Base-by-base conservation (phyloP, 2,888 invertebrate species). In the Trissolcus brochymenae region DNA sequence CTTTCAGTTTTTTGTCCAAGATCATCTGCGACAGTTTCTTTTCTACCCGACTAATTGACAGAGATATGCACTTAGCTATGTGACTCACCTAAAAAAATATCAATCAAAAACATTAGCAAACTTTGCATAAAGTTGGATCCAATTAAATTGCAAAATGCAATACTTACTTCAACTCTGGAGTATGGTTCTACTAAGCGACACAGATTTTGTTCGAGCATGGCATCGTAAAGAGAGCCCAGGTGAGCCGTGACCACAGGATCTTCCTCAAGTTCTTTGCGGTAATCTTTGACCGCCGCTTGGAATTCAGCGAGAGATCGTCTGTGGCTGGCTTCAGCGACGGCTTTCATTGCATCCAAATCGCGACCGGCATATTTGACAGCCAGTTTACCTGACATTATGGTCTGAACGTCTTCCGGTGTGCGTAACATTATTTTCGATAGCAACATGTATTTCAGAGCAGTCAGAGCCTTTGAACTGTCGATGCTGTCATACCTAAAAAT, bases 1-100 rank as follows among this genome's bases (percentile, higher is more conserved):
- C 98, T 90, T 95, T 93, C 83, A 99, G 94, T 90, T 99, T 99
- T 87, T 97, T 97, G 90, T 99, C 99, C 89, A 99, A 91, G 88
- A 99, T 99, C 99, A 99, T 99, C 90, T 99, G 99, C 59, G 99
- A 99, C 73, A 99, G 91, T 90, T 99, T 99, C 91, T 98, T 98
- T 90, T 99, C 99, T 62, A 99, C 99, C 91, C 95, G 93, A 55
- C 94, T 91, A 92, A 96, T 94, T 11, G 96, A 95, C 77, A 98
- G 91, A 84, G 96, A 95, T 90, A 98, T 98, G 84, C 95, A 93
- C 82, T 94, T 94, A 25, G 98, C 96, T 82, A 98, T 95, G 90
- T 97, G 97, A 79, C 95, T 94, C 6, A 95, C 95, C 87, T 89
- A 64, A 21, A 59, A 19, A 2, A 71, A 64, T 14, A 11, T 11